Base-by-base conservation (phyloP, 2,888 invertebrate species). In the Spisula solida region DNA sequence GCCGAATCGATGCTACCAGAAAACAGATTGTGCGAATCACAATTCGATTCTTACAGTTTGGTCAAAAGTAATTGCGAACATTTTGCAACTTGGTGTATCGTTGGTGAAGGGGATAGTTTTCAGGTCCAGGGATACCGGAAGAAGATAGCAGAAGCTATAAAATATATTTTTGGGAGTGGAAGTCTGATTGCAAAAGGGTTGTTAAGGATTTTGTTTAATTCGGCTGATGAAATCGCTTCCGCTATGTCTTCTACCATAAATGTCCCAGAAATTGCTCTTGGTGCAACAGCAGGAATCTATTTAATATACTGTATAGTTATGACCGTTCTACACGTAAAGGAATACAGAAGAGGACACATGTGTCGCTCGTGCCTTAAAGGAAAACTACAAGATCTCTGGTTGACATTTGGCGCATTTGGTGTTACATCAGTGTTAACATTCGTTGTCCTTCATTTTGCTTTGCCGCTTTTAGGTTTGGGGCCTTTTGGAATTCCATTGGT, bases 51-150 rank as follows among this genome's bases (percentile, higher is more conserved):
- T 0, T 88, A 88, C 18, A 70, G 84, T 84, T 25, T 51, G 29
- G 29, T 79, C 0, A 78, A 47, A 0, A 34, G 48, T 14, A 88
- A 88, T 78, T 88, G 88, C 20, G 86, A 86, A 55, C 86, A 86
- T 75, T 70, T 86, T 55, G 81, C 81, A 41, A 86, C 75, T 12
- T 86, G 88, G 88, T 88, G 88, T 81, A 81, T 88, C 18, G 55
- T 84, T 51, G 88, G 88, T 16, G 41, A 81, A 48, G 47, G 55
- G 0, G 55, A 81, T 55, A 81, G 85, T 31, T 81, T 88, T 6
- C 88, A 88, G 48, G 85, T 78, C 70, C 78, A 85, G 56, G 55
- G 81, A 16, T 10, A 78, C 0, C 6, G 41, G n/a, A 2, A 84
- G 10, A 41, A 29, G 25, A 18, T 88, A 29, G 47, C 12, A 0